A percentile compares a stretch with the other conserved stretches of the same genome.
These are phyloP conservation scores for Hystrix cristata DNA, from an alignment of 2,113 vertebrate genomes.

Conservation along the genomic window DNA sequence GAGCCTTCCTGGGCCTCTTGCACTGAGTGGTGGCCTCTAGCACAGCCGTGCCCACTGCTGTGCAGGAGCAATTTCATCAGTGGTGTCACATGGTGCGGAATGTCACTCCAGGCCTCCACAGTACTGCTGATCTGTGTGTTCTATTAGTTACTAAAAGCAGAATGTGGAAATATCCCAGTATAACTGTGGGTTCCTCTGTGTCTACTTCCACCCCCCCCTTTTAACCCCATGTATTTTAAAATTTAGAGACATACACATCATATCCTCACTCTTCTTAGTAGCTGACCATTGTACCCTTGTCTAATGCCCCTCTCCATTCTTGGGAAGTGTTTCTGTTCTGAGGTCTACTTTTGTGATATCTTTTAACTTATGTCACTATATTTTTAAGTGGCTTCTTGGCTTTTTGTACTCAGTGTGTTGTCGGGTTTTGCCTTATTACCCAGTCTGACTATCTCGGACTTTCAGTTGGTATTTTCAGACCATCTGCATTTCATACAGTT, in stretches of 20 bases:
- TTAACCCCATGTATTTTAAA: background rate
- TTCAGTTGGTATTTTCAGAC: background rate
- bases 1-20: background rate
- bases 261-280: background rate
- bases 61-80: background rate
- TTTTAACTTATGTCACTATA: background rate
- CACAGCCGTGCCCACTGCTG: background rate
- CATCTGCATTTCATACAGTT: background rate
- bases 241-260: background rate
- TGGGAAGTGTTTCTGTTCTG: background rate
- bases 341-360: background rate
- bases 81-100: background rate
- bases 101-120: background rate
- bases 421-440: background rate
- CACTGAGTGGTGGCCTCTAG: background rate
- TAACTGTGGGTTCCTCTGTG: background rate
- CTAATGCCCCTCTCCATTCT: background rate
- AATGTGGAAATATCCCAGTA: background rate
- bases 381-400: background rate
- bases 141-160: background rate
- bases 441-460: background rate
- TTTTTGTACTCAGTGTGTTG: background rate
- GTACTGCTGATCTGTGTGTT: background rate
- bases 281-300: no score
- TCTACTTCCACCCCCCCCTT: background rate